These are phyloP conservation scores for Apostichopus japonicus DNA, from an alignment of 35 echinoderm and acorn worm species.

Conservation along the genomic window DNA sequence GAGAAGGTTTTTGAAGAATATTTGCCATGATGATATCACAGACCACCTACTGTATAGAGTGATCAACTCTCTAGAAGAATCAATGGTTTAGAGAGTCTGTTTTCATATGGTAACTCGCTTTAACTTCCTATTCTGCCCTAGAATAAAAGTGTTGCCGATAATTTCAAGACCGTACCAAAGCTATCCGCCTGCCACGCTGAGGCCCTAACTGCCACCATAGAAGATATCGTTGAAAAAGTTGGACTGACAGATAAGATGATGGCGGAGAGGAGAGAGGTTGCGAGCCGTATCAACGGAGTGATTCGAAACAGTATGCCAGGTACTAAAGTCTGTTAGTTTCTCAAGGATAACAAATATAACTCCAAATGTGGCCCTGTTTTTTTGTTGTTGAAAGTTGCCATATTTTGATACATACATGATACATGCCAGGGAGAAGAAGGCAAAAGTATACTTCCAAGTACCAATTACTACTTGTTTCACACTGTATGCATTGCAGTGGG, in stretches of 20 bases:
- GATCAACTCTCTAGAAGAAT: too few species aligned
- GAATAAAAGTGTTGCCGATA: constrained; percentile 69
- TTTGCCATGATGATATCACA: too few species aligned
- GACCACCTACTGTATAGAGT: too few species aligned
- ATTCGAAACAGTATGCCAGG: constrained; percentile 69
- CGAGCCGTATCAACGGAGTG: constrained; percentile 42
- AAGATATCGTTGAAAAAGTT: constrained; percentile 49
- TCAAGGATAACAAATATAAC: too few species aligned
- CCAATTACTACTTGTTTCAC: too few species aligned
- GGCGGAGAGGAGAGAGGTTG: constrained; percentile 56
- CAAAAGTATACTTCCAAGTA: too few species aligned
- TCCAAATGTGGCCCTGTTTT: too few species aligned
- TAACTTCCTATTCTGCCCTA: not conserved
- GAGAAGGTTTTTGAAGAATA: too few species aligned
- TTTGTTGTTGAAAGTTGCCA: too few species aligned
- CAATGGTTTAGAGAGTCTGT: not conserved
- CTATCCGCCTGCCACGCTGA: constrained; percentile 48
- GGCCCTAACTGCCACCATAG: constrained; percentile 66
- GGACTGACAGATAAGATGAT: constrained; percentile 67
- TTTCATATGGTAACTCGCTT: not conserved
- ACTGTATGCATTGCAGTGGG: too few species aligned
- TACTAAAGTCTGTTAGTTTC: not conserved
- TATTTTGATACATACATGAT: too few species aligned
- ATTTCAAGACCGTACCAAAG: constrained; percentile 62
- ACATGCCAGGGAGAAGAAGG: too few species aligned